A percentile compares a stretch with the other conserved stretches of the same genome.
phyloP scores from a whole-genome alignment of 2,797 vertebrate genomes.

The Oreortyx pictus region DNA sequence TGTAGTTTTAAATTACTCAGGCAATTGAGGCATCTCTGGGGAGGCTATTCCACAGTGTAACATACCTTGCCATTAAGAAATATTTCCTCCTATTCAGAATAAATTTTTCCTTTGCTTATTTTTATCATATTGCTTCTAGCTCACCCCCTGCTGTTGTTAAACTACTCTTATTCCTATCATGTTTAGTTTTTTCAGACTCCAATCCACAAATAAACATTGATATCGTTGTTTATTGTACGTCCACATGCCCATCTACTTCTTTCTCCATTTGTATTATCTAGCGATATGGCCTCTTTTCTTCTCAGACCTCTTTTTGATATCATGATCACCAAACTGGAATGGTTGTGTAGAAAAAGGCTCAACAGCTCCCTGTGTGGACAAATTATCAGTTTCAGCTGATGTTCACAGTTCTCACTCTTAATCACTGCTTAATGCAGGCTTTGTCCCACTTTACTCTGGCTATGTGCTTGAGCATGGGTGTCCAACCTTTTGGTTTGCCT shows the following conservation, averaged over 20 bases:
- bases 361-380: not conserved
- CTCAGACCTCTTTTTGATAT: not conserved
- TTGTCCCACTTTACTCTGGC: not conserved
- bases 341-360: not conserved
- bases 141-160: not conserved
- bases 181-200: not conserved
- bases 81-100: constrained; percentile 40
- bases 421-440: not conserved
- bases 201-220: not conserved
- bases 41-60: constrained; percentile 15
- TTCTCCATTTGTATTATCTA: not conserved
- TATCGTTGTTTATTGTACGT: not conserved
- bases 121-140: not conserved
- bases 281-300: not conserved
- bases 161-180: not conserved
- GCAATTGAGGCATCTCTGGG: constrained; percentile 35
- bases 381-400: not conserved
- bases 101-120: constrained; percentile 37
- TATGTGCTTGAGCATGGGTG: not conserved
- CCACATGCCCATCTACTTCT: not conserved
- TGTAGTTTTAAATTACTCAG: constrained; percentile 50
- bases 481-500: too few relatives aligned
- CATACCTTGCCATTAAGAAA: constrained; percentile 29
- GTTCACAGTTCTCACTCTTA: not conserved
- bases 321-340: not conserved